Evolutionary conservation across 2,113 vertebrate species (phyloP).

Genomic region (Ardeotis arabs): DNA sequence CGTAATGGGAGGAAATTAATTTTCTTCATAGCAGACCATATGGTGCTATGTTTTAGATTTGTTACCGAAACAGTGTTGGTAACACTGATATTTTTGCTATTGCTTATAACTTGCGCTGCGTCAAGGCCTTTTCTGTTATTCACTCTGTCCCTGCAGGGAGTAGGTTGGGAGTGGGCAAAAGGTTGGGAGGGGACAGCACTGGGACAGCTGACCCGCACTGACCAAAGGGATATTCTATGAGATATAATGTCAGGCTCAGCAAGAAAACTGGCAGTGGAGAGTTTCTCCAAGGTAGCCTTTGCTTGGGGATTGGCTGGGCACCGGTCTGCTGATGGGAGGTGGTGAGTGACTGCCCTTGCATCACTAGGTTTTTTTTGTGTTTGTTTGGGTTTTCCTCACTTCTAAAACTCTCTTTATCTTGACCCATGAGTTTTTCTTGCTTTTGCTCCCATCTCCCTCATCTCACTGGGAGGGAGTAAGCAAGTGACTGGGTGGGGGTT

Average conservation of each 20-base stretch:
- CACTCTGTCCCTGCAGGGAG: not conserved
- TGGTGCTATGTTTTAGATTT: not conserved
- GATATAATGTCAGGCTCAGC: not conserved
- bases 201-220: not conserved
- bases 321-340: rapidly evolving
- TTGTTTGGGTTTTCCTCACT: not conserved
- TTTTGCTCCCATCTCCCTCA: not conserved
- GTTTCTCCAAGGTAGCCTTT: not conserved
- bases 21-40: not conserved
- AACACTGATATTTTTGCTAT: rapidly evolving
- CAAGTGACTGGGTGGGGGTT: not conserved
- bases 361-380: not conserved
- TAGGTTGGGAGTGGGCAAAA: not conserved
- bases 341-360: not conserved
- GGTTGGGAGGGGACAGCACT: not conserved
- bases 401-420: not conserved
- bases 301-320: not conserved
- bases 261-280: not conserved
- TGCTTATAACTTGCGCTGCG: rapidly evolving
- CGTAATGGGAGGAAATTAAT: not conserved
- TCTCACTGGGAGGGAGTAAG: not conserved
- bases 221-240: not conserved
- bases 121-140: not conserved
- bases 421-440: not conserved
- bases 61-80: not conserved